Conservation (phyloP, 2,797 vertebrate genomes). For the Hoplostethus mediterraneus region DNA sequence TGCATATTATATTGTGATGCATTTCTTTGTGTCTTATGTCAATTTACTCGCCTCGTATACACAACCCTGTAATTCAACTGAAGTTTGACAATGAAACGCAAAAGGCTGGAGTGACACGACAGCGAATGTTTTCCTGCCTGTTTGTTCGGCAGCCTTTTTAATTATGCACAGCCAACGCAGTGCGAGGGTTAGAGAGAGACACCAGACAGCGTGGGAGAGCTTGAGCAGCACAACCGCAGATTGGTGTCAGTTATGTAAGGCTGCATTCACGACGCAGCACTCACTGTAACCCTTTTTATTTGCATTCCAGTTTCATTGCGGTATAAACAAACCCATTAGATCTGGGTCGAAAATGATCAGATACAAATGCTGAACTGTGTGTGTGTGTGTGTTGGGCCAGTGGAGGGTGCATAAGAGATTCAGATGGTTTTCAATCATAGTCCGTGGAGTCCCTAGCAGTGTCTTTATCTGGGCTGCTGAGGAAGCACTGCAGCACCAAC, state of each 20-base stretch:
- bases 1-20: too few species aligned
- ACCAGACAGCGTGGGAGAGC: constrained; percentile 24
- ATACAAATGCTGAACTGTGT: background rate
- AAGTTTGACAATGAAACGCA: too few species aligned
- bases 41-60: too few species aligned
- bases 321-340: background rate
- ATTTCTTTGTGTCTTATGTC: too few species aligned
- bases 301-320: background rate
- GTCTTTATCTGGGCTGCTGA: constrained; percentile 6
- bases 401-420: background rate
- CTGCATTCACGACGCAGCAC: constrained; percentile 1
- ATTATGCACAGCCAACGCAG: constrained; percentile 34
- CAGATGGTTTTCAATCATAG: background rate
- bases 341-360: too few species aligned
- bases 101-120: too few species aligned
- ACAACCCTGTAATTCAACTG: too few species aligned
- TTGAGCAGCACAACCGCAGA: constrained; percentile 13
- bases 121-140: too few species aligned
- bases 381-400: background rate
- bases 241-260: constrained; percentile 38
- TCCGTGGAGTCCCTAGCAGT: background rate
- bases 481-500: constrained; percentile 9
- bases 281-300: background rate
- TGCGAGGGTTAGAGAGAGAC: constrained; percentile 26
- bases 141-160: constrained; percentile 12